phyloP scores from a whole-genome alignment of 2,888 invertebrate species.

The Phengaris arion region DNA sequence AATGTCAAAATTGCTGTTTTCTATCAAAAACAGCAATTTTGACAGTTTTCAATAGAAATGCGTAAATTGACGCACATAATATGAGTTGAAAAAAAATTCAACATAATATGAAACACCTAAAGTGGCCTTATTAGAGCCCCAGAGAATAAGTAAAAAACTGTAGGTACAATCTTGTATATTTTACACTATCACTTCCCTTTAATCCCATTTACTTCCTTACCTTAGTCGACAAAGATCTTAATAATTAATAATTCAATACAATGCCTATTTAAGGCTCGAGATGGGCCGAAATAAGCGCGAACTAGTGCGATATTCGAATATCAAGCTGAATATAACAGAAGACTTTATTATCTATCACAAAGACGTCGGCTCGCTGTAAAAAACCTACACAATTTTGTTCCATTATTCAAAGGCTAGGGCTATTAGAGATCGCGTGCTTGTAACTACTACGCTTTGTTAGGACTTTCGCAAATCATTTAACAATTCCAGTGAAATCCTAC shows the following conservation, averaged over 20 bases:
- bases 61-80: too few species aligned
- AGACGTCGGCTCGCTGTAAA: slow-evolving; percentile 18
- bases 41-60: too few species aligned
- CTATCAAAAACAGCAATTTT: too few species aligned
- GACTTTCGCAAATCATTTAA: slow-evolving; percentile 60
- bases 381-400: slow-evolving; percentile 29
- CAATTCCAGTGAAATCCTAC: slow-evolving; percentile 37
- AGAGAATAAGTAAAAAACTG: too few species aligned
- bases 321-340: background rate
- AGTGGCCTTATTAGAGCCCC: too few species aligned
- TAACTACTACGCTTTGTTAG: slow-evolving; percentile 54
- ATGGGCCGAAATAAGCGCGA: background rate
- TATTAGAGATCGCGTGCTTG: slow-evolving; percentile 56
- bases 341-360: slow-evolving; percentile 21
- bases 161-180: too few species aligned
- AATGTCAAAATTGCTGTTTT: too few species aligned
- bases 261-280: too few species aligned
- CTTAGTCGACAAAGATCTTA: background rate
- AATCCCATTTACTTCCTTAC: background rate
- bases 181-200: background rate
- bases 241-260: too few species aligned
- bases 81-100: too few species aligned
- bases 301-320: background rate
- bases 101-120: too few species aligned
- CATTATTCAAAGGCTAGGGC: slow-evolving; percentile 38